Conservation (phyloP, 2,888 invertebrate species). For the Bembecia ichneumoniformis region DNA sequence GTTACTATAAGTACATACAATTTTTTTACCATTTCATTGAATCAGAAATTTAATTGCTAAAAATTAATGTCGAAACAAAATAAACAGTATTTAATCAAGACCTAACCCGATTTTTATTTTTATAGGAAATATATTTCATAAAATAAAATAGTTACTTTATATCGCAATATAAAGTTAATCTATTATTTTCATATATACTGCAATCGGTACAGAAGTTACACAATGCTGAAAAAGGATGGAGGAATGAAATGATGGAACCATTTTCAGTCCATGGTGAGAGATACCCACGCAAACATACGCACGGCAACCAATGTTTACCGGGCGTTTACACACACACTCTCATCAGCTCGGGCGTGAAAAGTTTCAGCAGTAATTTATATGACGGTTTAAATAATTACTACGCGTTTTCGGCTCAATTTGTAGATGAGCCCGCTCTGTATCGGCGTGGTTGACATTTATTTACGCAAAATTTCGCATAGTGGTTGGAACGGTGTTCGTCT, state of each 20-base stretch:
- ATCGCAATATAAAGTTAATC: neutral
- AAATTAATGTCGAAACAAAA: too few relatives aligned
- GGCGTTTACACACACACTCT: conserved; percentile 33
- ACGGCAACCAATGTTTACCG: conserved; percentile 20
- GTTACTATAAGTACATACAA: too few relatives aligned
- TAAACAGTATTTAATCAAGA: too few relatives aligned
- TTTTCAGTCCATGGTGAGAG: conserved; percentile 57
- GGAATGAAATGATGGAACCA: conserved; percentile 66
- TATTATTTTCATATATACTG: conserved; percentile 18
- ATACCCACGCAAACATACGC: conserved; percentile 34
- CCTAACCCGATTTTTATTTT: too few relatives aligned
- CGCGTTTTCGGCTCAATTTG: conserved; percentile 71
- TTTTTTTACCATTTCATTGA: too few relatives aligned
- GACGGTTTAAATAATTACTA: conserved; percentile 72
- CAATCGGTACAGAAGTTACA: conserved; percentile 40
- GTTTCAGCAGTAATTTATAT: conserved; percentile 71
- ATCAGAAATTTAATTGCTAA: too few relatives aligned
- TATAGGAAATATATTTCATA: too few relatives aligned
- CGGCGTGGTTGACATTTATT: conserved; percentile 51
- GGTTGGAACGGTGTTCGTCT: neutral
- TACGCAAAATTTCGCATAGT: conserved; percentile 18
- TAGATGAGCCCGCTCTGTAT: conserved; percentile 55
- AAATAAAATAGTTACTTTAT: too few relatives aligned
- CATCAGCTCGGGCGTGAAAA: conserved; percentile 49
- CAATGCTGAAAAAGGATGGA: conserved; percentile 65